Conservation (phyloP, 2,113 vertebrate species). For the Hemichromis elongatus region DNA sequence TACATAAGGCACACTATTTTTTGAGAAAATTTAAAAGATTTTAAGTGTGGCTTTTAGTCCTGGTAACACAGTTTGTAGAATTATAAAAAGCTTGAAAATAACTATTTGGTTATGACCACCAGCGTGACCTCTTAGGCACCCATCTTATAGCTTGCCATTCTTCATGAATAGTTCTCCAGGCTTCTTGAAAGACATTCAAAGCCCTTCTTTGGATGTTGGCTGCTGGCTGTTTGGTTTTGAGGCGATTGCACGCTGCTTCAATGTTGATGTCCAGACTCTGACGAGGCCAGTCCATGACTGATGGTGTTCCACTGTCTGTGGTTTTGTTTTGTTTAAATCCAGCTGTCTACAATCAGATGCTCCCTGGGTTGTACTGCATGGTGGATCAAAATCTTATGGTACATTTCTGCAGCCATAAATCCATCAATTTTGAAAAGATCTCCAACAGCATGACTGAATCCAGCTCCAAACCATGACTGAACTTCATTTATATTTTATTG, state of each 20-base stretch:
- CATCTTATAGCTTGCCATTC: neutral
- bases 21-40: no score
- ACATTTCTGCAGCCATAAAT: neutral
- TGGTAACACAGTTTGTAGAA: neutral
- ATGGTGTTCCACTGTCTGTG: neutral
- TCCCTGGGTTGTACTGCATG: neutral
- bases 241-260: neutral
- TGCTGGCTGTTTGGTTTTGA: neutral
- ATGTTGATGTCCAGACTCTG: neutral
- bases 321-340: neutral
- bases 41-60: no score
- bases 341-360: neutral
- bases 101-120: neutral
- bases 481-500: neutral
- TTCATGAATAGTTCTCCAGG: neutral
- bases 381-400: neutral
- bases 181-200: neutral
- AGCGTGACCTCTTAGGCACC: neutral
- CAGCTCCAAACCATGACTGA: neutral
- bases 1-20: no score
- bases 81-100: neutral
- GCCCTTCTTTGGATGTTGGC: neutral
- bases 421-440: neutral
- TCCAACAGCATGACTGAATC: neutral
- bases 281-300: neutral